Evolutionary conservation across 2,888 invertebrate species (phyloP).

Genomic region (Chalcis sispes): DNA sequence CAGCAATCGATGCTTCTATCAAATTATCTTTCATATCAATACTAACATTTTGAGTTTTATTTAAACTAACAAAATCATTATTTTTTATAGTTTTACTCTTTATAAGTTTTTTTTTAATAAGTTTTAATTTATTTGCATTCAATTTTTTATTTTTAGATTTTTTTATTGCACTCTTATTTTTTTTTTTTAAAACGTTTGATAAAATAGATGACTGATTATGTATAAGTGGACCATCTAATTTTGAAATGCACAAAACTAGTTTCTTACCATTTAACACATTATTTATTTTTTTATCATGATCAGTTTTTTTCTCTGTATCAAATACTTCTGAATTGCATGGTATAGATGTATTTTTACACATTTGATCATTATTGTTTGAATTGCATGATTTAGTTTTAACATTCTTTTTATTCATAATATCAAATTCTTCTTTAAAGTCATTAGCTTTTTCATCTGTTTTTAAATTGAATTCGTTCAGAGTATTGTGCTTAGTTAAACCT

Average conservation of each 20-base stretch:
- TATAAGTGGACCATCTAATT: slow-evolving; percentile 10
- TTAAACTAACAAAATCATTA: background rate
- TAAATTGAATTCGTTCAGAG: background rate
- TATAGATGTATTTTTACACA: background rate
- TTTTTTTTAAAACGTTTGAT: slow-evolving; percentile 10
- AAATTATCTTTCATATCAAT: background rate
- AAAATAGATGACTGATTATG: background rate
- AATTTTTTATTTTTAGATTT: slow-evolving; percentile 2
- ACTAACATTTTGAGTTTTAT: background rate
- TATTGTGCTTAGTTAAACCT: no score
- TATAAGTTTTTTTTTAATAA: background rate
- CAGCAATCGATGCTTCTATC: background rate
- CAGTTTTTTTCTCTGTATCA: background rate
- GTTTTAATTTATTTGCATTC: background rate
- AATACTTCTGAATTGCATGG: background rate
- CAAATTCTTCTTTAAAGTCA: background rate
- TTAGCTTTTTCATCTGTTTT: background rate
- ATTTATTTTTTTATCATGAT: slow-evolving; percentile 10
- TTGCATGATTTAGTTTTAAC: background rate
- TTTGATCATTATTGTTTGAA: background rate
- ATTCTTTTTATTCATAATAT: background rate
- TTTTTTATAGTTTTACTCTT: background rate
- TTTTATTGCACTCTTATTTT: background rate
- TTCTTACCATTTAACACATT: slow-evolving; percentile 8
- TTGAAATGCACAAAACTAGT: slow-evolving; percentile 11